These are phyloP conservation scores for Drosophila kuntzei DNA, from an alignment of 2,888 invertebrate species.

Conservation along the genomic window DNA sequence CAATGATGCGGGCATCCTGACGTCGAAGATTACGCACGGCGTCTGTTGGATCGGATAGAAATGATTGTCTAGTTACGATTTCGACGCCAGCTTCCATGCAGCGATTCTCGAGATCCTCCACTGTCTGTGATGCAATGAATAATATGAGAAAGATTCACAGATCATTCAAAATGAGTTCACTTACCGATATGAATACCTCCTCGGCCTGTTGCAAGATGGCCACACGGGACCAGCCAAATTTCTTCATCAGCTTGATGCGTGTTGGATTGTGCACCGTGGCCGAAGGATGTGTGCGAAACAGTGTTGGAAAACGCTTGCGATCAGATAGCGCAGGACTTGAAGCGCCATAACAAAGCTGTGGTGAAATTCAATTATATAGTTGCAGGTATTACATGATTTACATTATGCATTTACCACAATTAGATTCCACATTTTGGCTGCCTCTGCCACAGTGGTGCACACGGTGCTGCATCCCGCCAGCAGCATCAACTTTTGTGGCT, in stretches of 20 bases:
- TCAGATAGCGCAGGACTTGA: constrained; percentile 99
- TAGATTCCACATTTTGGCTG: constrained; percentile 99
- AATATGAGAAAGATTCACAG: background rate
- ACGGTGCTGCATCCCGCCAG: constrained; percentile 99
- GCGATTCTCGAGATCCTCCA: constrained; percentile 97
- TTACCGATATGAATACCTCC: constrained; percentile 97
- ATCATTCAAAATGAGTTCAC: constrained; percentile 66
- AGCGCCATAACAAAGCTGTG: constrained; percentile 98
- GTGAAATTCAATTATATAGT: constrained; percentile 2
- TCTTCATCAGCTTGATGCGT: constrained; percentile 97
- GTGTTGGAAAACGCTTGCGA: constrained; percentile 97
- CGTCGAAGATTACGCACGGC: constrained; percentile 97
- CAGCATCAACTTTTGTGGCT: constrained; percentile 96
- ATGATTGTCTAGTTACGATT: constrained; percentile 98
- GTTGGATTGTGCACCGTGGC: constrained; percentile 99
- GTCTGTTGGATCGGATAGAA: constrained; percentile 98
- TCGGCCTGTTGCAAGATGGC: constrained; percentile 99
- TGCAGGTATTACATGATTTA: constrained; percentile 4
- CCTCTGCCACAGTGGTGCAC: constrained; percentile 99
- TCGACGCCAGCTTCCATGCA: constrained; percentile 97
- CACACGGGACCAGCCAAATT: constrained; percentile 98
- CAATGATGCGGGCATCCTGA: constrained; percentile 98
- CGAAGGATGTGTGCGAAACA: constrained; percentile 99
- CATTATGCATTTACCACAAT: constrained; percentile 92
- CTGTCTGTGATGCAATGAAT: constrained; percentile 89